Evolutionary conservation across 64 coral and sea anemone species (phyloP), one percentile per base, ranked within the genome.

Genomic region (Montipora capricornis): DNA sequence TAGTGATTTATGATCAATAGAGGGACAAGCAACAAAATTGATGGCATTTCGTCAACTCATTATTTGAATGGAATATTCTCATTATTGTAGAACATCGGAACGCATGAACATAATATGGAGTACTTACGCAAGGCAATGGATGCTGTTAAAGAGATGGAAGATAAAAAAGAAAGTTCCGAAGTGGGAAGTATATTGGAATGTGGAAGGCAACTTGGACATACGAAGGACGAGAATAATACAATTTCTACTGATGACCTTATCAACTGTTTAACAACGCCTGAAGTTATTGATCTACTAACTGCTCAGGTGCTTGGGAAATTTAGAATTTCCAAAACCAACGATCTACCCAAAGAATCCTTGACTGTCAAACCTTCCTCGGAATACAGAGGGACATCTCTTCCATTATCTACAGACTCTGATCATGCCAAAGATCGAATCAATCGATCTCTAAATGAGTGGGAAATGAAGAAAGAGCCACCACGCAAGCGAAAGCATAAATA

Each of bases 211-310:
- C 37, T 20, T 8, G 69, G 45, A 59, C 44, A 19, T 20, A n/a
- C 4, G 52, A 15, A 94, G 67, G 20, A 52, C 47, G 0, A 80
- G 37, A 66, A n/a, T 68, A 49, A 22, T 29, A 3, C 37, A 0
- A 37, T 55, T 29, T 51, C 68, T 45, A 95, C 93, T 9, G 80
- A 95, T 74, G 89, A 75, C 57, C 89, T 95, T 67, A 74, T 95
- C 16, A 95, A 95, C 80, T 90, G 88, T 58, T 58, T 95, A 53
- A 95, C 93, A 71, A 44, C 79, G 4, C 80, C 93, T 22, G 74
- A 89, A 37, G 80, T 95, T n/a, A 61, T 95, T 17, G 80, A 86
- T 49, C 12, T 67, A 68, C 81, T 95, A 6, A 83, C 74, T 69
- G 73, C 50, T n/a, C 80, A 95, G 67, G 19, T 90, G 9, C 64